Conservation (phyloP, 2,888 invertebrate species). For the Yponomeuta evonymella region DNA sequence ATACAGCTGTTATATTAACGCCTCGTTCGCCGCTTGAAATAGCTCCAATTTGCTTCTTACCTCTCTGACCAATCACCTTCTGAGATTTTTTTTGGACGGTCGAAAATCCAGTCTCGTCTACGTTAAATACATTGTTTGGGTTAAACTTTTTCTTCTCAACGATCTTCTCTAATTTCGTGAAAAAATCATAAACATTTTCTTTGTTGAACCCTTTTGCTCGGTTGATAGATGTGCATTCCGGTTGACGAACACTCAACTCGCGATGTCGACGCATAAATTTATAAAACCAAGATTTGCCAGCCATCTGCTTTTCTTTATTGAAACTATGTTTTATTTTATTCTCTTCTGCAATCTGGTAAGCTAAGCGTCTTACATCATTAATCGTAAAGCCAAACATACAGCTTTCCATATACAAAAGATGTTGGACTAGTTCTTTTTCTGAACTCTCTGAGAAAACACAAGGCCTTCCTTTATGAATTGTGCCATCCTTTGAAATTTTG, state of each 20-base stretch:
- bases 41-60: not conserved
- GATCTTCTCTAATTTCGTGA: not conserved
- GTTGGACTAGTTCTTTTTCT: too few species aligned
- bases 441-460: too few species aligned
- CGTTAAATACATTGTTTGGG: conserved; percentile 5
- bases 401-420: too few species aligned
- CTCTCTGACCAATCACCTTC: not conserved
- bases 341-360: not conserved
- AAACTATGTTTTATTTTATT: not conserved
- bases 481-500: not conserved
- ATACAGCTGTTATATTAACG: conserved; percentile 5
- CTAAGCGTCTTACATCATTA: conserved; percentile 1
- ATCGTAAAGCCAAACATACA: not conserved
- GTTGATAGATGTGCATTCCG: not conserved
- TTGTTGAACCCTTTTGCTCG: conserved; percentile 3
- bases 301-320: not conserved
- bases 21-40: conserved; percentile 10
- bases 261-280: conserved; percentile 6
- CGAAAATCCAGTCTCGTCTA: conserved; percentile 5
- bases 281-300: conserved; percentile 2
- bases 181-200: conserved; percentile 4
- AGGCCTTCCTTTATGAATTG: not conserved
- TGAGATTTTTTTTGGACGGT: conserved; percentile 1
- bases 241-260: not conserved
- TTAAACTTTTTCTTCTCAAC: conserved; percentile 3